These are phyloP conservation scores for Erebia aethiops DNA, from an alignment of 2,888 invertebrate genomes.

Conservation along the genomic window DNA sequence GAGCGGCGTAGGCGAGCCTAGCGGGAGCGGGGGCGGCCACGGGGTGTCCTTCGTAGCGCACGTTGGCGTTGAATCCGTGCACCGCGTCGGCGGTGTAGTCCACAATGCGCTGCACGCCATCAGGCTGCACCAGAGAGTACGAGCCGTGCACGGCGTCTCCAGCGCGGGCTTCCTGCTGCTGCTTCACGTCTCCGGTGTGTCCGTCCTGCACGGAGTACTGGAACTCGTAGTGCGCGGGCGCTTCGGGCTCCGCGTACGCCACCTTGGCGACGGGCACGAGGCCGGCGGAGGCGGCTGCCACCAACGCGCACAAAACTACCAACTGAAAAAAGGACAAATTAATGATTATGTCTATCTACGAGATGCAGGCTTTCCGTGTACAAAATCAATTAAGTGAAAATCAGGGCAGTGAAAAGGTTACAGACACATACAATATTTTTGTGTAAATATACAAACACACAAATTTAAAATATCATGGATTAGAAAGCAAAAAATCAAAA, in stretches of 20 bases:
- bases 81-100: conserved; percentile 73
- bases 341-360: too few relatives aligned
- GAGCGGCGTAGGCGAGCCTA: conserved; percentile 54
- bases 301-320: conserved; percentile 6
- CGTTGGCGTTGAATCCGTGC: conserved; percentile 74
- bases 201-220: conserved; percentile 73
- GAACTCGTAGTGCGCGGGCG: conserved; percentile 73
- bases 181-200: conserved; percentile 73
- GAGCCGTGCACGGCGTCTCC: conserved; percentile 74
- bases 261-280: conserved; percentile 58
- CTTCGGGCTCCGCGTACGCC: conserved; percentile 63
- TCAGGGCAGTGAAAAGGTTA: too few relatives aligned
- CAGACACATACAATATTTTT: too few relatives aligned
- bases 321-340: background rate
- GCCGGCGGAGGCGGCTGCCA: conserved; percentile 47
- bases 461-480: too few relatives aligned
- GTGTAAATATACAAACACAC: too few relatives aligned
- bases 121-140: conserved; percentile 77
- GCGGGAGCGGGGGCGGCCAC: conserved; percentile 46
- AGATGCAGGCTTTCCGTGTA: too few relatives aligned
- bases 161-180: conserved; percentile 71
- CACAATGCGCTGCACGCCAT: conserved; percentile 72
- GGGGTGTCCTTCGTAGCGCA: conserved; percentile 72
- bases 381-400: too few relatives aligned
- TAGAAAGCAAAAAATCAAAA: too few relatives aligned